Evolutionary conservation across 2,113 vertebrate species (phyloP).

Genomic region (Indicator maculatus): DNA sequence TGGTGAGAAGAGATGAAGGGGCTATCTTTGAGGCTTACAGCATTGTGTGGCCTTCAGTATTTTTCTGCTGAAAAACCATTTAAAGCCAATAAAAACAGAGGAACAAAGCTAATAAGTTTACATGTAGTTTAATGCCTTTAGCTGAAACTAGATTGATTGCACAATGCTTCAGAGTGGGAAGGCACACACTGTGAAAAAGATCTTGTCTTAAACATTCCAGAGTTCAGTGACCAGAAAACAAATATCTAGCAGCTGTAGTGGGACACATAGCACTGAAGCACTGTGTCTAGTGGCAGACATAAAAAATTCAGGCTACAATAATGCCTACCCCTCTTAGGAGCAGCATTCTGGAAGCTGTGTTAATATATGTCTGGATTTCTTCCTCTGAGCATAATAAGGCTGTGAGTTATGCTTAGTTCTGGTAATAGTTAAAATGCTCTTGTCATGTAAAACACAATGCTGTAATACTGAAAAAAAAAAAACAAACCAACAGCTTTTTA

Average conservation of each 20-base stretch:
- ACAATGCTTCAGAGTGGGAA: neutral
- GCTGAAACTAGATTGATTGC: neutral
- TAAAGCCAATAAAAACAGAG: neutral
- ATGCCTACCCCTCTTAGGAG: neutral
- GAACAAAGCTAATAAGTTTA: neutral
- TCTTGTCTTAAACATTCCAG: fast-evolving
- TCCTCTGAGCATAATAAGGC: neutral
- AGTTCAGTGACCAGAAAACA: neutral
- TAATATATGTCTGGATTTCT: neutral
- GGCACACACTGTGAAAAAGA: neutral
- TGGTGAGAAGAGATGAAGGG: neutral
- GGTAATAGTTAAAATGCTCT: neutral
- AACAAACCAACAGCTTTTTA: neutral
- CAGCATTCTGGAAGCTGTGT: neutral
- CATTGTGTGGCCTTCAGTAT: neutral
- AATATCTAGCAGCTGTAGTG: neutral
- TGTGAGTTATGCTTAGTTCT: neutral
- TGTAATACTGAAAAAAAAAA: neutral
- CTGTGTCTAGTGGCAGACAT: neutral
- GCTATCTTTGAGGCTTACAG: neutral
- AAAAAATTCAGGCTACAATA: neutral
- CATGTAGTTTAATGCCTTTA: constrained; percentile 25
- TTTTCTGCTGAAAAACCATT: neutral
- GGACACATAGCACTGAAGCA: neutral
- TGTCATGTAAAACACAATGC: neutral